Percentiles rank a stretch among this genome's conserved stretches.
Conservation (phyloP, 2,113 vertebrate genomes). For the Amia ocellicauda region DNA sequence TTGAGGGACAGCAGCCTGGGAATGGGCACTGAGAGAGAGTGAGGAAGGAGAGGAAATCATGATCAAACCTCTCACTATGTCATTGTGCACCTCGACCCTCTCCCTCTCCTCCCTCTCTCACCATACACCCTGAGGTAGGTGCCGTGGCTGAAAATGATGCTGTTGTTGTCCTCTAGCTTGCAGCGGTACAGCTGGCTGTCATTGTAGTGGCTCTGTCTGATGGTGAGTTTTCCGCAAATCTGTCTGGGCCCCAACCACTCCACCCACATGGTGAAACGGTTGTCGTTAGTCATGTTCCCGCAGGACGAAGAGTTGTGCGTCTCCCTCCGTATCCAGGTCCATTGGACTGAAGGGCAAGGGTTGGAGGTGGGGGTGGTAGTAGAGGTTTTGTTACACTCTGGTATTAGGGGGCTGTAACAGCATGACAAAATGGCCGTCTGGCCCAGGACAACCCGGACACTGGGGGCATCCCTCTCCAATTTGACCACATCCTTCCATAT, state of each 20-base stretch:
- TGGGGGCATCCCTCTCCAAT: constrained; percentile 36
- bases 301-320: too few species aligned
- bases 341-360: too few species aligned
- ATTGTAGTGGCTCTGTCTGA: background rate
- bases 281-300: accelerated
- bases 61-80: too few species aligned
- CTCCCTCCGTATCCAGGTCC: too few species aligned
- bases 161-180: accelerated
- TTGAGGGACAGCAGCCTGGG: constrained; percentile 39
- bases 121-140: constrained; percentile 64
- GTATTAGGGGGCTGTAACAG: constrained; percentile 38
- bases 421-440: constrained; percentile 9
- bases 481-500: background rate
- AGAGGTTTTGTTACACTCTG: too few species aligned
- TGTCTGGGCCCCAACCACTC: background rate
- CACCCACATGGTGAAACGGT: background rate
- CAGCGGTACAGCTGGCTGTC: constrained; percentile 58
- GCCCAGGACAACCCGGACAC: background rate
- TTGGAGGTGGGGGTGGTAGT: too few species aligned
- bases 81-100: too few species aligned
- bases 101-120: too few species aligned
- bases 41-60: background rate
- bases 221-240: constrained; percentile 26
- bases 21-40: too few species aligned
- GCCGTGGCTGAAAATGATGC: constrained; percentile 7